A percentile compares a stretch with the other conserved stretches of the same genome.
These are phyloP conservation scores for Orthosia incerta DNA, from an alignment of 2,888 invertebrate species.

Conservation along the genomic window DNA sequence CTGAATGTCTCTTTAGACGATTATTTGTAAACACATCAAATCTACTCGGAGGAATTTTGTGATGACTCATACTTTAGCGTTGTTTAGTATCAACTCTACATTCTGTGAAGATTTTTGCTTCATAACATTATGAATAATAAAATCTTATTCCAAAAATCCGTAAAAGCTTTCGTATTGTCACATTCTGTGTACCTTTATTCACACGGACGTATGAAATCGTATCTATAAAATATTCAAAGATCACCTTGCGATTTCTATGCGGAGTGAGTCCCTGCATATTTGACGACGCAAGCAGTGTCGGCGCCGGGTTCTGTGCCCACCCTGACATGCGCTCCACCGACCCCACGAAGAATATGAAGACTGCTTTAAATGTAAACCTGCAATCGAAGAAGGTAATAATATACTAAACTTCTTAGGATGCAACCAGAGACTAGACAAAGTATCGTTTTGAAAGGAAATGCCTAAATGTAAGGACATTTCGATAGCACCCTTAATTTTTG, in stretches of 20 bases:
- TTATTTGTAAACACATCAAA: slow-evolving; percentile 61
- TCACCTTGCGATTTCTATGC: slow-evolving; percentile 84
- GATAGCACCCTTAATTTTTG: too few relatives aligned
- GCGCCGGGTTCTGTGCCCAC: slow-evolving; percentile 79
- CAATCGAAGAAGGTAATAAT: slow-evolving; percentile 34
- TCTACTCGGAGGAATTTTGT: slow-evolving; percentile 47
- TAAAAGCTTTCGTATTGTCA: slow-evolving; percentile 6
- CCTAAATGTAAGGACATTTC: too few relatives aligned
- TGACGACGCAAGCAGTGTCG: slow-evolving; percentile 80
- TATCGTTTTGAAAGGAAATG: too few relatives aligned
- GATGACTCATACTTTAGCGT: slow-evolving; percentile 43
- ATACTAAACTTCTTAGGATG: not conserved
- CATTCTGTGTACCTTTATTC: slow-evolving; percentile 18
- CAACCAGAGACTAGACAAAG: not conserved
- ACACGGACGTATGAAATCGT: slow-evolving; percentile 30
- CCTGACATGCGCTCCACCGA: slow-evolving; percentile 81
- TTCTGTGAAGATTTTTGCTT: slow-evolving; percentile 19
- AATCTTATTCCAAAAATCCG: not conserved
- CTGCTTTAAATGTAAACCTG: slow-evolving; percentile 73
- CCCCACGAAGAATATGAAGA: slow-evolving; percentile 82
- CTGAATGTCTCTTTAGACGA: slow-evolving; percentile 10
- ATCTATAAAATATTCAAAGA: slow-evolving; percentile 51
- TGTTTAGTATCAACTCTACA: slow-evolving; percentile 24
- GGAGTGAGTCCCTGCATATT: slow-evolving; percentile 82
- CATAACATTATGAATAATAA: slow-evolving; percentile 11